phyloP scores from a whole-genome alignment of 2,888 invertebrate genomes.

The Eupithecia inturbata region DNA sequence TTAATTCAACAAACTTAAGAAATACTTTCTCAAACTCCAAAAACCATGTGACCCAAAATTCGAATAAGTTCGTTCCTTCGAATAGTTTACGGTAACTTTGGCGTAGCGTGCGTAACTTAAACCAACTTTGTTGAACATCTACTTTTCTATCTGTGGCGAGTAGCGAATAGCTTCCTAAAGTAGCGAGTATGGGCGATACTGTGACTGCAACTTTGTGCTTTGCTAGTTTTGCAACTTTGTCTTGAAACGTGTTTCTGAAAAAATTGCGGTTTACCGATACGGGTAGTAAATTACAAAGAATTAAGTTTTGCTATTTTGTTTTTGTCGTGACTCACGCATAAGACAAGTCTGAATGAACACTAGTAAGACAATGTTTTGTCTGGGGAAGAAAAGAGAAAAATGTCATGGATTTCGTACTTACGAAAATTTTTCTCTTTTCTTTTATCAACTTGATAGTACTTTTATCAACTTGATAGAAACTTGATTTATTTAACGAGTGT shows the following conservation, averaged over 20 bases:
- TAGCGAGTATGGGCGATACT: conserved; percentile 3
- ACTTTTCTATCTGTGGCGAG: background rate
- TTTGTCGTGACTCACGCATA: conserved; percentile 8
- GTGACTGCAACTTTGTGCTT: conserved; percentile 13
- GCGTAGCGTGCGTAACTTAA: conserved; percentile 2
- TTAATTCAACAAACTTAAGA: no score
- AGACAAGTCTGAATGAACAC: background rate
- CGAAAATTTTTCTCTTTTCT: no score
- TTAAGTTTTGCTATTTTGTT: conserved; percentile 5
- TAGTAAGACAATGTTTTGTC: background rate
- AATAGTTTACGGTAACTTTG: conserved; percentile 9
- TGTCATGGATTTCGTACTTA: background rate
- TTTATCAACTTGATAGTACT: no score
- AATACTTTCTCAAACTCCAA: background rate
- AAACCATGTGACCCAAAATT: background rate
- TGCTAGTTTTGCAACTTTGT: conserved; percentile 13
- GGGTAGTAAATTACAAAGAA: background rate
- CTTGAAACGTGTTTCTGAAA: background rate
- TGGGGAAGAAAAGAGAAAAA: background rate
- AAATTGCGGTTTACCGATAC: conserved; percentile 5
- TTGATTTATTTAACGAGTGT: background rate
- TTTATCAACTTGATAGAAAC: no score
- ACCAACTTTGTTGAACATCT: conserved; percentile 5
- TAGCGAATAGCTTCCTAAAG: conserved; percentile 1
- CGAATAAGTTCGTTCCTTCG: background rate